These are phyloP conservation scores for Labeo calbasu DNA, from an alignment of 2,797 vertebrate species.

Conservation along the genomic window DNA sequence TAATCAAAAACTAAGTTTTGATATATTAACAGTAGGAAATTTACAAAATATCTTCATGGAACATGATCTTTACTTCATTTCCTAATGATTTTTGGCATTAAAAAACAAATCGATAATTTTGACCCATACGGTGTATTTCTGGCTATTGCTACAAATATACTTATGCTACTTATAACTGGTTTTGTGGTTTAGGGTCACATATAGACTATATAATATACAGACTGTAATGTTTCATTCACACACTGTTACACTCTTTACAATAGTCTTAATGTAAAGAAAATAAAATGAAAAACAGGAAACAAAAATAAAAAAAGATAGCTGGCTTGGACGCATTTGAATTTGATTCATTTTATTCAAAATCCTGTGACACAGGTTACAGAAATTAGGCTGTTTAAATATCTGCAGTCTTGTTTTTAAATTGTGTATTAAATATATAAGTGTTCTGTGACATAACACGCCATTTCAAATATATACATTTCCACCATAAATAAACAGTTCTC, in stretches of 20 bases:
- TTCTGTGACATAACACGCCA: constrained; percentile 31
- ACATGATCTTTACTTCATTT: too few relatives aligned
- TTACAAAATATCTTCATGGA: too few relatives aligned
- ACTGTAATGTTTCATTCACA: not conserved
- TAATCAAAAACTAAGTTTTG: too few relatives aligned
- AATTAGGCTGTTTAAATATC: constrained; percentile 33
- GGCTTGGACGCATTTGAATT: constrained; percentile 1
- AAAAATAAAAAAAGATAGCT: not conserved
- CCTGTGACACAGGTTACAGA: constrained; percentile 31
- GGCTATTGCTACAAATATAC: too few relatives aligned
- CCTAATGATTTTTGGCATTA: too few relatives aligned
- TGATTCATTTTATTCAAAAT: constrained; percentile 44
- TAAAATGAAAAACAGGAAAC: not conserved
- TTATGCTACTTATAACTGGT: too few relatives aligned
- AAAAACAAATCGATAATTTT: too few relatives aligned
- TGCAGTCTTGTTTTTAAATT: constrained; percentile 19
- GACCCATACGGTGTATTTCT: too few relatives aligned
- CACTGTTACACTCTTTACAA: not conserved
- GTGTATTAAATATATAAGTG: constrained; percentile 50
- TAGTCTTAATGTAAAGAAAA: not conserved
- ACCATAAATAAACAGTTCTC: constrained; percentile 43
- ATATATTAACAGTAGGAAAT: too few relatives aligned
- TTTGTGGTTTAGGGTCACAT: too few relatives aligned
- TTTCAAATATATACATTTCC: constrained; percentile 35
- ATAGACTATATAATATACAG: not conserved